These are phyloP conservation scores for Macrotis lagotis DNA, from an alignment of 2,113 vertebrate genomes.

Conservation along the genomic window DNA sequence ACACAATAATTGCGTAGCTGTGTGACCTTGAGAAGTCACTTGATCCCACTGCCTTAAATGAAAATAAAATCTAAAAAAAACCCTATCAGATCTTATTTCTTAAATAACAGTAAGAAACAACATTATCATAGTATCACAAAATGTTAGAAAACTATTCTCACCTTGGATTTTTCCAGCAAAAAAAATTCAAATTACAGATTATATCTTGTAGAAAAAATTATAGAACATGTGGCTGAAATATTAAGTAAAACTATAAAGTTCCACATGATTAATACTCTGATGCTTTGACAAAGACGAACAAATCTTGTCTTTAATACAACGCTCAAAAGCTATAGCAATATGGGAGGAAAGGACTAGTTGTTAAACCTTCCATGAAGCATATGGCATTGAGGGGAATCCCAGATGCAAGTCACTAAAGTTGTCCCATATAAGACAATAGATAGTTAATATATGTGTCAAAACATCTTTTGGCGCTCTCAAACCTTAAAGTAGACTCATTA, in stretches of 20 bases:
- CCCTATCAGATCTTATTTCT: neutral
- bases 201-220: conserved; percentile 3
- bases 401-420: conserved; percentile 8
- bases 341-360: conserved; percentile 21
- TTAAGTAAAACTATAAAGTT: neutral
- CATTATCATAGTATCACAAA: conserved; percentile 39
- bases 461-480: conserved; percentile 25
- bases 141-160: conserved; percentile 16
- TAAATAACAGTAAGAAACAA: conserved; percentile 26
- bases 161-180: conserved; percentile 10
- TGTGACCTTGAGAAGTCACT: too few species aligned
- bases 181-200: neutral
- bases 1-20: too few species aligned
- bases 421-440: conserved; percentile 17
- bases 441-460: conserved; percentile 7
- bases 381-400: neutral
- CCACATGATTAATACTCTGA: conserved; percentile 30
- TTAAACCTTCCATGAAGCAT: conserved; percentile 14
- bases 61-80: neutral
- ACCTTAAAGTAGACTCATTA: conserved; percentile 39
- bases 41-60: too few species aligned
- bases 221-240: neutral
- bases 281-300: conserved; percentile 3
- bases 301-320: conserved; percentile 30
- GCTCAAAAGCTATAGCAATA: neutral